phyloP scores from a whole-genome alignment of 2,113 vertebrate species.

The Dolichallabes microphthalmus region DNA sequence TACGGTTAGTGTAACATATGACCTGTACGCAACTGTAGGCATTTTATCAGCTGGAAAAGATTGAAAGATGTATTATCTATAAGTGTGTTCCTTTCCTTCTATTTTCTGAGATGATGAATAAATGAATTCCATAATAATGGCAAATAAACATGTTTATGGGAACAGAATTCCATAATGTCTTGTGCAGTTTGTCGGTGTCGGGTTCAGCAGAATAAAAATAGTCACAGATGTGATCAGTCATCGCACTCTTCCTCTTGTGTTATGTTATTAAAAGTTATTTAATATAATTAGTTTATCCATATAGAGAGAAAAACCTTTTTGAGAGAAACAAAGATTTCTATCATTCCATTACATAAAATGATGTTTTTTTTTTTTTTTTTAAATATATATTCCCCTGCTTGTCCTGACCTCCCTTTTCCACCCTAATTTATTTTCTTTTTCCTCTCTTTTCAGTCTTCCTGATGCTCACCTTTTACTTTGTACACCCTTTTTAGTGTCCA shows the following conservation, averaged over 20 bases:
- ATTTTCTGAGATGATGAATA: slow-evolving; percentile 62
- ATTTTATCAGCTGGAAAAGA: slow-evolving; percentile 37
- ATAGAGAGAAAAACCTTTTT: background rate
- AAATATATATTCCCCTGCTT: background rate
- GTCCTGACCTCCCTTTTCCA: background rate
- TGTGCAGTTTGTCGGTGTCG: slow-evolving; percentile 46
- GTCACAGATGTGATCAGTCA: background rate
- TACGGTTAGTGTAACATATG: slow-evolving; percentile 53
- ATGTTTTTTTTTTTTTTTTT: no score
- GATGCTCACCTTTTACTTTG: background rate
- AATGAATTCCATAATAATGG: slow-evolving; percentile 34
- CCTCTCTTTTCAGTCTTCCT: background rate
- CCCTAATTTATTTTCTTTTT: slow-evolving; percentile 3
- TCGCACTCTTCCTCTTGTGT: no score
- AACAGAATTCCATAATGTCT: slow-evolving; percentile 39
- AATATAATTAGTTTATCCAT: background rate
- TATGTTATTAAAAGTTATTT: no score
- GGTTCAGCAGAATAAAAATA: background rate
- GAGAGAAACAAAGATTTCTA: background rate
- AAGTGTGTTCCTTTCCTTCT: slow-evolving; percentile 62
- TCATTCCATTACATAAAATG: background rate
- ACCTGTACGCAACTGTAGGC: slow-evolving; percentile 47
- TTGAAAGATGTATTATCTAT: slow-evolving; percentile 30
- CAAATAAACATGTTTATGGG: slow-evolving; percentile 67
- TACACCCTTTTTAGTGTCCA: background rate